Percentiles rank a stretch among this genome's conserved stretches.
Conservation (phyloP, 1,140 invertebrate species). For the Sarcophaga peregrina region DNA sequence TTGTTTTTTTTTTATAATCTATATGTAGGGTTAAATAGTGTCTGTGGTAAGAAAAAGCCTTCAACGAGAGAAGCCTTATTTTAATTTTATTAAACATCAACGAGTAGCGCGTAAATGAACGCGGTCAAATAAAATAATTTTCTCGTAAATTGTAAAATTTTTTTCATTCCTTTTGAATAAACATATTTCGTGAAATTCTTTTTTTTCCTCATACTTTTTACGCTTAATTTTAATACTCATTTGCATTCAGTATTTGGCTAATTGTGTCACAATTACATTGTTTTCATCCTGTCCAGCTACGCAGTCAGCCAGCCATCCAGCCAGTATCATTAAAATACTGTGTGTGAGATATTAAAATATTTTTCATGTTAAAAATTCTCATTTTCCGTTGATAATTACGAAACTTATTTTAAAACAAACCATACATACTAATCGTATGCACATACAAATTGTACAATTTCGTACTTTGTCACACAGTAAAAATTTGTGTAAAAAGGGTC, state of each 20-base stretch:
- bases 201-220: neutral
- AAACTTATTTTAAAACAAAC: neutral
- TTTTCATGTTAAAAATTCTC: neutral
- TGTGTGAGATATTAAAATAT: neutral
- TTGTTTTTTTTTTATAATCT: too few relatives aligned
- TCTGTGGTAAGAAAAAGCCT: neutral
- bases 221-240: neutral
- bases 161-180: neutral
- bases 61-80: neutral
- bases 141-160: neutral
- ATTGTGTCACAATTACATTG: slow-evolving; percentile 18
- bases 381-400: neutral
- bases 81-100: neutral
- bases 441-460: neutral
- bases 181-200: neutral
- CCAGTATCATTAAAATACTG: neutral
- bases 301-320: too few relatives aligned
- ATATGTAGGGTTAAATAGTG: neutral
- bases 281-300: neutral
- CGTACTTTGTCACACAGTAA: too few relatives aligned
- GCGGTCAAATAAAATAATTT: neutral
- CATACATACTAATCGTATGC: neutral
- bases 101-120: neutral
- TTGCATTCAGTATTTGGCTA: slow-evolving; percentile 21
- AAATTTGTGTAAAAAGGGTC: too few relatives aligned